Conservation (phyloP, 1,140 invertebrate genomes). For the Manduca sexta region DNA sequence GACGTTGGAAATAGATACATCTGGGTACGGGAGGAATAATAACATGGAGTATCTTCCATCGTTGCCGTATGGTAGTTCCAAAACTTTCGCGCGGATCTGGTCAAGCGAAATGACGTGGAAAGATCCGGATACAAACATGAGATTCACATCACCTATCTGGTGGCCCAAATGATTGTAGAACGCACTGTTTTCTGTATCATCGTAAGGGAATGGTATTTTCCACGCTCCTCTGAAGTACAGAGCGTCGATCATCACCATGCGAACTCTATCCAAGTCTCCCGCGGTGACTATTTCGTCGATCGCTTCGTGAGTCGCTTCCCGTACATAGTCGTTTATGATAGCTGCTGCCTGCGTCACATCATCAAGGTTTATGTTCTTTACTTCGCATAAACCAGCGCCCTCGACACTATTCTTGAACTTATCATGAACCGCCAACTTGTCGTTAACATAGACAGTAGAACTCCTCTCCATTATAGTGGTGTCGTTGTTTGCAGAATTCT, state of each 20-base stretch:
- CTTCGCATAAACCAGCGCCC: slow-evolving; percentile 21
- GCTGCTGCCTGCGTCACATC: slow-evolving; percentile 21
- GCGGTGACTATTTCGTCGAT: slow-evolving; percentile 39
- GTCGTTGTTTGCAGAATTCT: slow-evolving; percentile 1
- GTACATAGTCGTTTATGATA: slow-evolving; percentile 42
- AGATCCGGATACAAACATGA: slow-evolving; percentile 51
- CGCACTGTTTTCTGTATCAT: slow-evolving; percentile 60
- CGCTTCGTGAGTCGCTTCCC: slow-evolving; percentile 31
- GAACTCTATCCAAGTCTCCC: slow-evolving; percentile 66
- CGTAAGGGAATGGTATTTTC: slow-evolving; percentile 75
- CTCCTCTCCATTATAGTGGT: slow-evolving; percentile 29
- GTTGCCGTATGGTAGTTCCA: slow-evolving; percentile 79
- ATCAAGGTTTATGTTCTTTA: slow-evolving; percentile 26
- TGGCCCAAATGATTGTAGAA: slow-evolving; percentile 62
- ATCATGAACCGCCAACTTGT: slow-evolving; percentile 16
- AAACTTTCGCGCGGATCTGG: slow-evolving; percentile 69
- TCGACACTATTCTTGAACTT: slow-evolving; percentile 18
- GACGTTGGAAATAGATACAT: slow-evolving; percentile 34
- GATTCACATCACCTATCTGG: slow-evolving; percentile 56
- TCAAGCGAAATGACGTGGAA: slow-evolving; percentile 44
- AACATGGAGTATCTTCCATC: slow-evolving; percentile 76
- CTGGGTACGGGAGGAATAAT: slow-evolving; percentile 74
- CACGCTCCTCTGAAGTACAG: slow-evolving; percentile 85
- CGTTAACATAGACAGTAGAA: slow-evolving; percentile 33
- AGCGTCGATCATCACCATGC: slow-evolving; percentile 79